Evolutionary conservation across 2,888 invertebrate species (phyloP).

Genomic region (Labia minor): DNA sequence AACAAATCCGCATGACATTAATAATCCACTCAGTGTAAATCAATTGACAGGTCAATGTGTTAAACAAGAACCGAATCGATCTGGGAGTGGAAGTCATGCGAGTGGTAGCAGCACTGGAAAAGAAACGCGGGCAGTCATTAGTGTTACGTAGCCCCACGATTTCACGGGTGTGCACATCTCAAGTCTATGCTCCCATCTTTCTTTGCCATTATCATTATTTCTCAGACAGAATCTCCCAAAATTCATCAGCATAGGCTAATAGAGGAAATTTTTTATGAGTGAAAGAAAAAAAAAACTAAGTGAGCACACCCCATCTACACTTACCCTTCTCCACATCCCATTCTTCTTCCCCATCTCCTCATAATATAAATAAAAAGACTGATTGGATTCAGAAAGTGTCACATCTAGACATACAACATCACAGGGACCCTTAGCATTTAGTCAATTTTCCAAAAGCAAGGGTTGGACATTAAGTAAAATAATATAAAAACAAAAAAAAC

Average conservation of each 20-base stretch:
- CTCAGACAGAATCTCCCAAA: slow-evolving; percentile 18
- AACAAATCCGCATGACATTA: slow-evolving; percentile 82
- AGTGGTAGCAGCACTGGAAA: slow-evolving; percentile 20
- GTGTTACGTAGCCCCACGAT: slow-evolving; percentile 40
- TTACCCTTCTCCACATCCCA: too few relatives aligned
- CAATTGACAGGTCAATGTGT: slow-evolving; percentile 67
- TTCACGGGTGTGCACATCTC: slow-evolving; percentile 26
- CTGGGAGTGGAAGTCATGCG: slow-evolving; percentile 23
- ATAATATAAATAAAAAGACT: too few relatives aligned
- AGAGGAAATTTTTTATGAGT: slow-evolving; percentile 19
- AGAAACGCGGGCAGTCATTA: slow-evolving; percentile 33
- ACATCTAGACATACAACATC: slow-evolving; percentile 24
- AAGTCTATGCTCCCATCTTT: slow-evolving; percentile 4
- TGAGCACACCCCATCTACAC: neutral
- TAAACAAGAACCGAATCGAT: slow-evolving; percentile 33
- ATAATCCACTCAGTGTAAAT: slow-evolving; percentile 84
- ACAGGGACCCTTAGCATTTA: slow-evolving; percentile 15
- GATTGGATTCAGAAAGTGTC: slow-evolving; percentile 23
- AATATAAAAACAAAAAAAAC: neutral
- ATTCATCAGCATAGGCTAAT: slow-evolving; percentile 15
- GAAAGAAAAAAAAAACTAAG: slow-evolving; percentile 20
- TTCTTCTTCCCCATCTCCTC: too few relatives aligned
- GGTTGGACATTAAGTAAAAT: neutral
- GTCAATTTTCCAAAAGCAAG: slow-evolving; percentile 8
- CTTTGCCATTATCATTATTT: slow-evolving; percentile 19